Percentiles rank a stretch among this genome's conserved stretches.
Evolutionary conservation across 2,113 vertebrate genomes (phyloP).

Genomic region (Platichthys flesus): DNA sequence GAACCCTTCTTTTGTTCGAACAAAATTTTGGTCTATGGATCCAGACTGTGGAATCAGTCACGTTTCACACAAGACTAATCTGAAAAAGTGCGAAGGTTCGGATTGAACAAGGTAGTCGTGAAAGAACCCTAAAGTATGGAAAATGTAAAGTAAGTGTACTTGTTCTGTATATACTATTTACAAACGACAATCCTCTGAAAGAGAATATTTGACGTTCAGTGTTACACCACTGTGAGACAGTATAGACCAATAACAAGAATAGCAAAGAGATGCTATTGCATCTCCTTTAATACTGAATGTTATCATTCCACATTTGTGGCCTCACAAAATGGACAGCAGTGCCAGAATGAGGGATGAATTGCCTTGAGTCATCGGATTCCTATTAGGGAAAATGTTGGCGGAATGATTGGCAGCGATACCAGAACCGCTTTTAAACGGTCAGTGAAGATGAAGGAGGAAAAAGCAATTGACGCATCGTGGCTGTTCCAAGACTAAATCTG

Average conservation of each 20-base stretch:
- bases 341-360: constrained; percentile 59
- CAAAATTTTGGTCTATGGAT: too few species aligned
- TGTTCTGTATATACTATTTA: background rate
- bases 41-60: too few species aligned
- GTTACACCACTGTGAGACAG: constrained; percentile 42
- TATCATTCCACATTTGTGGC: constrained; percentile 55
- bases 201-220: background rate
- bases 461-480: constrained; percentile 54
- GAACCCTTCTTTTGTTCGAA: too few species aligned
- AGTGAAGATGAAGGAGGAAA: constrained; percentile 62
- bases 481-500: constrained; percentile 66
- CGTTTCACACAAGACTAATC: too few species aligned
- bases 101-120: too few species aligned
- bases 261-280: constrained; percentile 30
- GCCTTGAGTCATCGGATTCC: constrained; percentile 67
- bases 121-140: too few species aligned
- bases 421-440: constrained; percentile 69
- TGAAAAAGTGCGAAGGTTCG: too few species aligned
- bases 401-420: constrained; percentile 65
- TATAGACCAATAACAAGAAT: constrained; percentile 20
- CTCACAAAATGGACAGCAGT: constrained; percentile 47
- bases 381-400: constrained; percentile 69
- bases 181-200: background rate
- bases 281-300: constrained; percentile 39
- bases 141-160: too few species aligned